Evolutionary conservation across 1,140 invertebrate genomes (phyloP).

Genomic region (Scaptomyza pallida): DNA sequence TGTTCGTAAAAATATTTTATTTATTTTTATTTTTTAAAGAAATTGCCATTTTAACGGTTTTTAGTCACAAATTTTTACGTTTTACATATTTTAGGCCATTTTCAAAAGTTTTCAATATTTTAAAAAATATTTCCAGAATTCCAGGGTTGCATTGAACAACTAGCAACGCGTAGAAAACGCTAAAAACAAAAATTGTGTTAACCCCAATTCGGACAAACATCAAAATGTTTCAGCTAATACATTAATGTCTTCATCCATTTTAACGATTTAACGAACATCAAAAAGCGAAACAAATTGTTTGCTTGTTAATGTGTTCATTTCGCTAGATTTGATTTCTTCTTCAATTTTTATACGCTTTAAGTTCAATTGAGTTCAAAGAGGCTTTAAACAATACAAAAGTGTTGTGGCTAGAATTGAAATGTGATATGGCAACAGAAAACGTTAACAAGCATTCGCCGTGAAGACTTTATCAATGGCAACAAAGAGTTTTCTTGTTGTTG

Average conservation of each 20-base stretch:
- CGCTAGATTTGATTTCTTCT: constrained; percentile 2
- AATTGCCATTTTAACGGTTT: too few species aligned
- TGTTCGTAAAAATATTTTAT: too few species aligned
- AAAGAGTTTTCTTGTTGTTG: constrained; percentile 48
- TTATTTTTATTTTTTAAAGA: too few species aligned
- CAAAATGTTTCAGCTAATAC: neutral
- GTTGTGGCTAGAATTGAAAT: constrained; percentile 61
- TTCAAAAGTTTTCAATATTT: too few species aligned
- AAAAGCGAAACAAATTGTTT: constrained; percentile 39
- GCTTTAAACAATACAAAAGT: constrained; percentile 1
- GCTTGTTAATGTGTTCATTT: constrained; percentile 35
- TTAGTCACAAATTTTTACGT: too few species aligned
- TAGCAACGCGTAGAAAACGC: neutral
- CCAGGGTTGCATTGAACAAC: neutral
- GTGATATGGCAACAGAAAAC: constrained; percentile 25
- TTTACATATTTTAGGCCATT: too few species aligned
- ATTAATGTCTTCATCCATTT: constrained; percentile 38
- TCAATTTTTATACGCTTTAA: too few species aligned
- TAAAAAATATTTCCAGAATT: too few species aligned
- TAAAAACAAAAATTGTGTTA: constrained; percentile 3
- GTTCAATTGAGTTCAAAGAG: constrained; percentile 2
- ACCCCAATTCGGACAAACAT: constrained; percentile 14
- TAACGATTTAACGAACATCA: constrained; percentile 30
- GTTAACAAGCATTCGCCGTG: constrained; percentile 44
- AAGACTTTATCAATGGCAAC: constrained; percentile 52